phyloP scores from a whole-genome alignment of 2,888 invertebrate species.

The Sarcophaga carnaria region DNA sequence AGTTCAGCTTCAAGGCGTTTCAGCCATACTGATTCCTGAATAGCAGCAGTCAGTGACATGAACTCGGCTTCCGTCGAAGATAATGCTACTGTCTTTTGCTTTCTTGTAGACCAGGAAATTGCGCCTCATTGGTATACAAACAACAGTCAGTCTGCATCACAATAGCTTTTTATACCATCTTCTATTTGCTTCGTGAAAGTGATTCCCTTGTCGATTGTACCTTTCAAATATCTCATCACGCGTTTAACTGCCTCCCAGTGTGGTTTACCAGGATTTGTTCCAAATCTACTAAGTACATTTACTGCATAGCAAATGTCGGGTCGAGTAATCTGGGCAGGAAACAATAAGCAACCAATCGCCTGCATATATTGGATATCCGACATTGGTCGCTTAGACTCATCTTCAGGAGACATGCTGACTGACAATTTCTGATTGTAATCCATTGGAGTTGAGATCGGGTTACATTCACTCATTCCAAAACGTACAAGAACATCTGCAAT shows the following conservation, averaged over 20 bases:
- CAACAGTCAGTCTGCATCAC: neutral
- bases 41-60: too few species aligned
- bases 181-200: constrained; percentile 28
- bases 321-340: neutral
- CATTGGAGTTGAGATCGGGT: too few species aligned
- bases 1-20: too few species aligned
- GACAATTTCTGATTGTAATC: too few species aligned
- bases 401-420: too few species aligned
- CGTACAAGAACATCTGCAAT: constrained; percentile 51
- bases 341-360: constrained; percentile 7
- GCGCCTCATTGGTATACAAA: neutral
- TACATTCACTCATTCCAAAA: constrained; percentile 41
- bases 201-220: neutral
- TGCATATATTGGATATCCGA: constrained; percentile 36
- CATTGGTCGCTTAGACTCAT: too few species aligned
- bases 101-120: constrained; percentile 22
- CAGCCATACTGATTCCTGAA: too few species aligned
- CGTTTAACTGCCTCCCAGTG: neutral
- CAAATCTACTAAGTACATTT: constrained; percentile 36
- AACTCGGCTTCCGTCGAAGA: too few species aligned
- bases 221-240: too few species aligned
- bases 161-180: constrained; percentile 35
- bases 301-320: constrained; percentile 47
- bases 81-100: neutral
- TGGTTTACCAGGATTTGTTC: constrained; percentile 34